These are phyloP conservation scores for Coelopa frigida DNA, from an alignment of 1,140 invertebrate genomes.

Conservation along the genomic window DNA sequence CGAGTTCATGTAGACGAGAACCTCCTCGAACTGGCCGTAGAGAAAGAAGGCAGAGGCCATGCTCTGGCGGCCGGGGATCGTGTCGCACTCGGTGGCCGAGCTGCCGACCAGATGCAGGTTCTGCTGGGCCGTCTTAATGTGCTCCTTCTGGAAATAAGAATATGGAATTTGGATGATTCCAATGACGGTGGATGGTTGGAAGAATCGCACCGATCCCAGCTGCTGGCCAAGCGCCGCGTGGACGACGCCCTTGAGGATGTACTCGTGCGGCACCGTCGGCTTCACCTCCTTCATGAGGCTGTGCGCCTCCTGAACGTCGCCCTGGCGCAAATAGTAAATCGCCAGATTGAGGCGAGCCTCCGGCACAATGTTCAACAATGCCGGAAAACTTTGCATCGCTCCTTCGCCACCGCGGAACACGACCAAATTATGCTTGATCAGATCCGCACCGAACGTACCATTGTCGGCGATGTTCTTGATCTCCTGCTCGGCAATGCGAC, in stretches of 20 bases:
- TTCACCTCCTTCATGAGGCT: slow-evolving; percentile 87
- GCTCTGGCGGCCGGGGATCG: slow-evolving; percentile 87
- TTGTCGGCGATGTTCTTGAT: slow-evolving; percentile 73
- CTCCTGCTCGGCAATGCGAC: slow-evolving; percentile 83
- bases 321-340: slow-evolving; percentile 87
- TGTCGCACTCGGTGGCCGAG: slow-evolving; percentile 92
- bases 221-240: slow-evolving; percentile 91
- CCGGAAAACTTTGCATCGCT: slow-evolving; percentile 82
- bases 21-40: slow-evolving; percentile 91
- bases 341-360: slow-evolving; percentile 95
- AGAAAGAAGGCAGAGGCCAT: slow-evolving; percentile 97
- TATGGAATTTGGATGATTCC: not conserved
- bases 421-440: slow-evolving; percentile 92
- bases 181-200: not conserved
- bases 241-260: slow-evolving; percentile 94
- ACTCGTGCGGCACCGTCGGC: slow-evolving; percentile 89
- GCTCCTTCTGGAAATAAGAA: slow-evolving; percentile 63
- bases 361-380: slow-evolving; percentile 88
- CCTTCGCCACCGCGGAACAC: slow-evolving; percentile 94
- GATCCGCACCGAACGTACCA: slow-evolving; percentile 84
- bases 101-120: slow-evolving; percentile 95
- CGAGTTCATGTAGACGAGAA: slow-evolving; percentile 91
- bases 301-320: slow-evolving; percentile 85
- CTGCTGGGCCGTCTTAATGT: slow-evolving; percentile 90
- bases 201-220: slow-evolving; percentile 64